Percentiles rank a stretch among this genome's conserved stretches.
phyloP scores from a whole-genome alignment of 1,140 invertebrate species.

The Psilanteris sp. region DNA sequence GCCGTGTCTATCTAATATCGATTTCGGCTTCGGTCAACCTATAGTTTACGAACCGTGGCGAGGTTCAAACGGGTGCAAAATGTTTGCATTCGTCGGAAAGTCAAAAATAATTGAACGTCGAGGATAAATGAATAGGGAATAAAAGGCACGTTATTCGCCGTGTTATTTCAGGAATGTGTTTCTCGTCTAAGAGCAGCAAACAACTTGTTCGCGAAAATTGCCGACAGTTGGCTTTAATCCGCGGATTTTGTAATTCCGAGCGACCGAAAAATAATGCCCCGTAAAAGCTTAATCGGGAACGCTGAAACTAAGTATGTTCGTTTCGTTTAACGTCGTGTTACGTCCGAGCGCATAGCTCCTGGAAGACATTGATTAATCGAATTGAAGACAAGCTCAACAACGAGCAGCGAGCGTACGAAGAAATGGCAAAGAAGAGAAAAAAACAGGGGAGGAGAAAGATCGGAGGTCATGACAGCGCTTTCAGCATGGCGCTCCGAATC shows the following conservation, averaged over 20 bases:
- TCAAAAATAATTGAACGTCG: no score
- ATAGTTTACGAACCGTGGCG: no score
- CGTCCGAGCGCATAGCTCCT: slow-evolving; percentile 17
- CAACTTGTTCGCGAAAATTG: no score
- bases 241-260: neutral
- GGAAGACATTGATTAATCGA: slow-evolving; percentile 56
- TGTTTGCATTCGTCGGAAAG: no score
- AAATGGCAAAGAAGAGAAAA: slow-evolving; percentile 15
- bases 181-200: no score
- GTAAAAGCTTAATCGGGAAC: slow-evolving; percentile 4
- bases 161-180: no score
- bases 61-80: no score
- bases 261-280: neutral
- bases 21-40: no score
- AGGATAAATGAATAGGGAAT: no score
- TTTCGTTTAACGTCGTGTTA: slow-evolving; percentile 30
- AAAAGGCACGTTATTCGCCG: no score
- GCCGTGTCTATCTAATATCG: no score
- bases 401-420: slow-evolving; percentile 28
- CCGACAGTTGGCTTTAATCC: neutral
- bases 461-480: slow-evolving; percentile 57
- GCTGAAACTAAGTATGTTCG: slow-evolving; percentile 23
- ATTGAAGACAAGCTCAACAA: slow-evolving; percentile 37
- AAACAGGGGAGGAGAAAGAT: slow-evolving; percentile 19
- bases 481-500: slow-evolving; percentile 55